Evolutionary conservation across 2,888 invertebrate genomes (phyloP).

Genomic region (Cremastobaeus sp.): DNA sequence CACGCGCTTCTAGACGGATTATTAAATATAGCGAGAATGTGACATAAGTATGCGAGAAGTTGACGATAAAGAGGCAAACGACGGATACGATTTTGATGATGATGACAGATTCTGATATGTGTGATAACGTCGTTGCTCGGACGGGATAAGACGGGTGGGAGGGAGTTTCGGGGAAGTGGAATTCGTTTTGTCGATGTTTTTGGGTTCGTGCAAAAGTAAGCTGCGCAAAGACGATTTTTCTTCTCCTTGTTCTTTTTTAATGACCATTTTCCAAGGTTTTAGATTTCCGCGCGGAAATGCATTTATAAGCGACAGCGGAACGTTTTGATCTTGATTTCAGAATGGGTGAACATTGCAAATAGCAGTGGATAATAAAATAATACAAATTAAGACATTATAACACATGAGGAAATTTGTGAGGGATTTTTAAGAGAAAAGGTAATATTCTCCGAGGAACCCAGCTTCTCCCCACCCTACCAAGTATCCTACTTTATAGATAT

Average conservation of each 20-base stretch:
- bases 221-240: conserved; percentile 11
- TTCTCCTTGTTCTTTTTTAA: conserved; percentile 9
- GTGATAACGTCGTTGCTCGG: conserved; percentile 57
- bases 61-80: conserved; percentile 37
- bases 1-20: conserved; percentile 56
- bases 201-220: conserved; percentile 49
- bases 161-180: conserved; percentile 43
- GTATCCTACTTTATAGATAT: conserved; percentile 77
- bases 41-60: conserved; percentile 40
- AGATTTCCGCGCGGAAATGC: conserved; percentile 21
- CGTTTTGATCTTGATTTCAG: conserved; percentile 2
- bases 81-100: conserved; percentile 44
- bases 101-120: conserved; percentile 53
- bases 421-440: conserved; percentile 16
- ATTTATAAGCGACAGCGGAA: conserved; percentile 39
- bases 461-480: conserved; percentile 75
- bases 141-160: conserved; percentile 53
- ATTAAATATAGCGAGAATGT: conserved; percentile 55
- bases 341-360: conserved; percentile 17
- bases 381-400: conserved; percentile 25
- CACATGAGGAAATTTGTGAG: conserved; percentile 25
- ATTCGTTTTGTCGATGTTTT: conserved; percentile 26
- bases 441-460: conserved; percentile 67
- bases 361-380: conserved; percentile 19
- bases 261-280: conserved; percentile 14